Evolutionary conservation across 1,140 invertebrate genomes (phyloP), one percentile per base, ranked within the genome.

Genomic region (Drosophila kurseongensis): DNA sequence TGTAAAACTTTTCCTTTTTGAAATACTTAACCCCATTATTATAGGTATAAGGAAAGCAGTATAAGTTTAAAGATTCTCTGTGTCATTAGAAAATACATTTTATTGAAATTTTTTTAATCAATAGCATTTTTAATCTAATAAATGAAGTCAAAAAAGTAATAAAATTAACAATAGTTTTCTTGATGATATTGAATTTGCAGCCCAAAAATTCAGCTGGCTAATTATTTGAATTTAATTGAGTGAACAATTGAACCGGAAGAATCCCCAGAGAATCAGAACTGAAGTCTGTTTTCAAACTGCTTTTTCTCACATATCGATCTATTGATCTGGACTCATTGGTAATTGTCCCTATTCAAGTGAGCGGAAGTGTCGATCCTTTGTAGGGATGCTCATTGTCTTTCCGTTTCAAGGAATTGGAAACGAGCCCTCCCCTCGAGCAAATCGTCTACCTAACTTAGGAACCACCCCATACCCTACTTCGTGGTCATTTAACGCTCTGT

Each of bases 401-500:
- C 18, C 13, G 4, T 35, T 71, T 71, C 35, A 29, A 29, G 38
- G 52, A 71, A 71, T 40, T 14, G 62, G 12, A 71, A 71, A 62
- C 35, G 27, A 10, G 13, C 50, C 48, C 50, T 35, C 12, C 40
- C 45, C 36, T 35, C 32, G n/a, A 45, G 35, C 18, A 36, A 12
- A 9, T 6, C 14, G 35, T 18, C 32, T 54, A 47, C 40, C 35
- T 47, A 66, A 16, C 14, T 10, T 5, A 16, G 29, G 38, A 68
- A 42, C 63, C 65, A 66, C 23, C 44, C 63, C 6, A 16, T 50
- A 69, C 42, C 65, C 68, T 71, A 55, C 52, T 68, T 67, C 36
- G 74, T 69, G 76, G 76, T 78, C 76, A 79, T 78, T 78, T 79
- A 79, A 67, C 48, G 69, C 58, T 61, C 62, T 62, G 52, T 75